Percentiles rank a stretch among this genome's conserved stretches.
Conservation (phyloP, 2,888 invertebrate genomes). For the Dryadula phaetusa region DNA sequence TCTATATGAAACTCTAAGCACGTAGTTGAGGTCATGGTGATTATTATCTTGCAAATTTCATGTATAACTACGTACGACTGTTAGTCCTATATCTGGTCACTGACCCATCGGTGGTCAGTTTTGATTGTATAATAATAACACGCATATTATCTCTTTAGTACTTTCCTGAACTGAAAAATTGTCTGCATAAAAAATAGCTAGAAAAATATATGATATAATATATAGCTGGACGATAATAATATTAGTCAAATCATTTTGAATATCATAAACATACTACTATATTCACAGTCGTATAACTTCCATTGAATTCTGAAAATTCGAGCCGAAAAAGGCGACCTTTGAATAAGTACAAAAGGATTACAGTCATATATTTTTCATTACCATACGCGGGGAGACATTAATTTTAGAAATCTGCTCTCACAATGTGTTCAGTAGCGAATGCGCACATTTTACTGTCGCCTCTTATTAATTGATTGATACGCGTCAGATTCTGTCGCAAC, state of each 20-base stretch:
- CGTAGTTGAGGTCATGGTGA: not conserved
- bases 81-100: not conserved
- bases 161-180: too few relatives aligned
- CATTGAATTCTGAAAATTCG: conserved; percentile 1
- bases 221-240: too few relatives aligned
- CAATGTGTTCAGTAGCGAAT: conserved; percentile 37
- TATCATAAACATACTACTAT: too few relatives aligned
- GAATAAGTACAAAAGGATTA: conserved; percentile 3
- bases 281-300: too few relatives aligned
- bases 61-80: not conserved
- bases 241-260: too few relatives aligned
- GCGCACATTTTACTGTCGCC: conserved; percentile 36
- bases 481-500: conserved; percentile 40
- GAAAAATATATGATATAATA: too few relatives aligned
- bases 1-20: not conserved
- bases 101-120: not conserved
- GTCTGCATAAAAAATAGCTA: too few relatives aligned
- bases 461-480: conserved; percentile 40
- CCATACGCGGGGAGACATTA: conserved; percentile 28
- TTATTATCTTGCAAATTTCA: not conserved
- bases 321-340: not conserved
- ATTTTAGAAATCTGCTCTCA: conserved; percentile 36
- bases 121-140: not conserved
- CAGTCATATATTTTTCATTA: conserved; percentile 20
- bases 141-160: not conserved